Base-by-base conservation (phyloP, 2,888 invertebrate species). In the Lomographa bimaculata region DNA sequence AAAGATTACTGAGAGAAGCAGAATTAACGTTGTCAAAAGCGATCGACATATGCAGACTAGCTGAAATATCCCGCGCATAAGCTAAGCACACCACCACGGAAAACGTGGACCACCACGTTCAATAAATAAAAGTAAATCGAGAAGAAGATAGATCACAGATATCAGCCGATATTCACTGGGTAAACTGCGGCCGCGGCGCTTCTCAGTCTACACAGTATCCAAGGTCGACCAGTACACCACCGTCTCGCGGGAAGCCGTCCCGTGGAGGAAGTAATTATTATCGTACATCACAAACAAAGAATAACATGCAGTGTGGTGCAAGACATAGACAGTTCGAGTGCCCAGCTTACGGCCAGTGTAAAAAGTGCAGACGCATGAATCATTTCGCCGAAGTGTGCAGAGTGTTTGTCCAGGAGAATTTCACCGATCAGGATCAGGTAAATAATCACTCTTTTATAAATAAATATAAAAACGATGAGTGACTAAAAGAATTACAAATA, bases 371-470 rank as follows among this genome's bases (percentile, higher is more conserved):
- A 1, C 21, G 20, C 4, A 28, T 48, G 36, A 50, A 50, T 29
- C 50, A 54, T 28, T 53, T 29, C 16, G 25, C 14, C 3, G 4
- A 14, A 14, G 14, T 14, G n/a, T n/a, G 52, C 1, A 35, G 48
- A 17, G 44, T 51, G 52, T 56, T 49, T 26, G 26, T 56, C 6
- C 20, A 38, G 17, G 39, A 37, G 14, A 50, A 45, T 11, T 51
- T 49, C 24, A 26, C 29, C 11, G 46, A 54, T 25, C 50, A 33
- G 49, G 46, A 54, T 25, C 50, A 33, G 49, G 46, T 60, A 50
- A 46, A 23, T 18, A n/a, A n/a, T 5, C 12, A 24, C 8, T 20
- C 26, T 32, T 24, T 24, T 24, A 6, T 9, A 14, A 14, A 17
- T 14, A 4, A 7, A 20, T n/a, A 3, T 18, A 12, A 4, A 21